A percentile compares a stretch with the other conserved stretches of the same genome.
Conservation (phyloP, 2,113 vertebrate genomes). For the Anguilla japonica region DNA sequence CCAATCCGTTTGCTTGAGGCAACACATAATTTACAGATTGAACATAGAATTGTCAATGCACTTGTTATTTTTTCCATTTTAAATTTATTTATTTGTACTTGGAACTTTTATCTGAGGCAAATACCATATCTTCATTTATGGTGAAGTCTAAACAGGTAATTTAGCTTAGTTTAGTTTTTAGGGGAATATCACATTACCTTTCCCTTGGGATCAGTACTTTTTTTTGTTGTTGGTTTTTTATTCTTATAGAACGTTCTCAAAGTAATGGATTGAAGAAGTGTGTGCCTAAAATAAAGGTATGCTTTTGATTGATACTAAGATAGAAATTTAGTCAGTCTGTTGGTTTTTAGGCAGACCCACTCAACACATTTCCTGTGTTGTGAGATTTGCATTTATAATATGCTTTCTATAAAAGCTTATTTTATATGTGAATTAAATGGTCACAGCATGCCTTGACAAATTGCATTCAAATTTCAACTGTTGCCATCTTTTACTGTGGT, state of each 20-base stretch:
- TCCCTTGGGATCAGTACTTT: not conserved
- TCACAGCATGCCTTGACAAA: not conserved
- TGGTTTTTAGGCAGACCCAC: not conserved
- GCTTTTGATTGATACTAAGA: not conserved
- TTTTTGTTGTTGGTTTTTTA: not conserved
- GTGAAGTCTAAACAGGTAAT: not conserved
- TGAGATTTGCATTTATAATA: not conserved
- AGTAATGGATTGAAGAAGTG: not conserved
- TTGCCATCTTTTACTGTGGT: not conserved
- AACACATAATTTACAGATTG: not conserved
- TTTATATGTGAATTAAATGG: not conserved
- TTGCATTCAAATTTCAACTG: not conserved
- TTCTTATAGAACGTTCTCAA: not conserved
- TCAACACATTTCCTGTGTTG: not conserved
- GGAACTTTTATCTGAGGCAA: not conserved
- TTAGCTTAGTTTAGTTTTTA: not conserved
- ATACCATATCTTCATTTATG: not conserved
- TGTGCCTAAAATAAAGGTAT: not conserved
- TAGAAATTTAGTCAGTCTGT: not conserved
- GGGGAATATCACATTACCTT: not conserved
- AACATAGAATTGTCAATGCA: not conserved
- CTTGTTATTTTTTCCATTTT: not conserved
- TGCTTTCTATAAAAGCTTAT: not conserved
- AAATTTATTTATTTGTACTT: not conserved
- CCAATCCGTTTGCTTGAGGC: slow-evolving; percentile 1